Evolutionary conservation across 1,140 invertebrate genomes (phyloP), one percentile per base, ranked within the genome.

Genomic region (Eupeodes corollae): DNA sequence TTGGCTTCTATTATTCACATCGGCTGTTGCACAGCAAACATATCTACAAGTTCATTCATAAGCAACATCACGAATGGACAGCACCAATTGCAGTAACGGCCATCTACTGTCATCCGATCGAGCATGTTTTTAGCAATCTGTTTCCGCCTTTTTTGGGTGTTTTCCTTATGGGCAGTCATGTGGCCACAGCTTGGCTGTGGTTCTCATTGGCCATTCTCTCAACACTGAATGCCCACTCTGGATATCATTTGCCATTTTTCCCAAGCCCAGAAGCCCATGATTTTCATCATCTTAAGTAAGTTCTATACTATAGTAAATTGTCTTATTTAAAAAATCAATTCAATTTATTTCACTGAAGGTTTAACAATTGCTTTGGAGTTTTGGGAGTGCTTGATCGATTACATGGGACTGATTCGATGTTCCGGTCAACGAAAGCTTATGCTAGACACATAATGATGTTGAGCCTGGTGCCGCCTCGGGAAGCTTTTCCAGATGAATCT

Each of bases 251-350:
- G 55, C 90, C 90, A 0, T 85, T 91, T 57, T 81, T 91, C 57
- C 84, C 86, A 8, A 90, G 86, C 19, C 87, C 88, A n/a, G 88
- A 92, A 70, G 83, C 85, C 2, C 90, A 93, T 60, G 90, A 92
- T 70, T 92, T 86, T 67, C 90, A 93, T 69, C 90, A 93, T 67
- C 70, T 87, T 34, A 89, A 88, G 88, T 89, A 70, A 75, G 48
- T 37, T n/a, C 15, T 2, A 18, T 39, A 34, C 5, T 1, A 34
- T 31, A 19, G 5, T 40, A 43, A 38, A 16, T 21, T 14, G 10
- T 41, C 5, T 1, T 30, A 37, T 10, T 38, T 45, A 18, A 16
- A 46, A 42, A 15, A 43, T 38, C 26, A 31, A 19, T 51, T n/a
- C 34, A 35, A 18, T 44, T 51, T 42, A 0, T 35, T 50, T 5